These are phyloP conservation scores for Stenopsyche tienmushanensis DNA, from an alignment of 1,140 invertebrate species.

Conservation along the genomic window DNA sequence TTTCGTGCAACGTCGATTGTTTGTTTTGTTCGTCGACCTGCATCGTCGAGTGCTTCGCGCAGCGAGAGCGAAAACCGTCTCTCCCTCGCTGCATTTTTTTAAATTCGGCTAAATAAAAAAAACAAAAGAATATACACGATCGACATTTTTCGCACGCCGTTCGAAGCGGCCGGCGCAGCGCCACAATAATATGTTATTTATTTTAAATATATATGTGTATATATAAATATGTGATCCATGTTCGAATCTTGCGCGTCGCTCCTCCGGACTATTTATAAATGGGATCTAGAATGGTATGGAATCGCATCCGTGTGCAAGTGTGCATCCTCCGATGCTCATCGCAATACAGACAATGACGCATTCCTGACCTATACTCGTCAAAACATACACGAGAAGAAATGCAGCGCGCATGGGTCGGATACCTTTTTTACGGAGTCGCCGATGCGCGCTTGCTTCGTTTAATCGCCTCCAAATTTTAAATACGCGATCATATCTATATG, in stretches of 20 bases:
- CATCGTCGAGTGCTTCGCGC: background rate
- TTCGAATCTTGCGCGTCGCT: background rate
- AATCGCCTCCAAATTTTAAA: background rate
- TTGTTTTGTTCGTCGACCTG: no score
- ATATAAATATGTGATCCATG: no score
- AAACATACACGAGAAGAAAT: background rate
- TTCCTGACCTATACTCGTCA: constrained; percentile 33
- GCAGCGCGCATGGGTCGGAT: constrained; percentile 5
- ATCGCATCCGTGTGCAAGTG: background rate
- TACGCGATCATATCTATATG: background rate
- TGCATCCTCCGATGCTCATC: background rate
- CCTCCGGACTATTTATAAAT: background rate
- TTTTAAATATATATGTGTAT: no score
- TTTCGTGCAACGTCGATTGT: no score
- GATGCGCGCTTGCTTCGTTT: background rate
- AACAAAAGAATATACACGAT: no score
- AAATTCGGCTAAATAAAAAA: no score
- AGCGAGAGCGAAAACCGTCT: no score
- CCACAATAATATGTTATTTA: background rate
- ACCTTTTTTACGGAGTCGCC: background rate
- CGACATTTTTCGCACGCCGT: no score
- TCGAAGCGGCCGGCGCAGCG: background rate
- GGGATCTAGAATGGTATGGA: background rate
- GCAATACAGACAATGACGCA: background rate
- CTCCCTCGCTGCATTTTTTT: no score